phyloP scores from a whole-genome alignment of 2,113 vertebrate species.

The Melospiza georgiana region DNA sequence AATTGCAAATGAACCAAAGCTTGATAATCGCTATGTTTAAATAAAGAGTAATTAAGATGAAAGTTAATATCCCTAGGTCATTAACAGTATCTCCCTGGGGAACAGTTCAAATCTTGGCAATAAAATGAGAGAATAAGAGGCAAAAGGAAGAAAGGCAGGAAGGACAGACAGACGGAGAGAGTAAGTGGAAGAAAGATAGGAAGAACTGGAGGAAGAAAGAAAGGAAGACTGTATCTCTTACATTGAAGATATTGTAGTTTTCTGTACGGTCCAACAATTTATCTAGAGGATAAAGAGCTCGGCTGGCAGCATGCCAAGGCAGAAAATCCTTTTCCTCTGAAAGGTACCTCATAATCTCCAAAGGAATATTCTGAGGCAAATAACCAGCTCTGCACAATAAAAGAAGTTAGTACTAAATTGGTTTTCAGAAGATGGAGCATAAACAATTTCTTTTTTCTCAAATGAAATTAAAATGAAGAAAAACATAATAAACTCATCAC shows the following conservation, averaged over 20 bases:
- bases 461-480: constrained; percentile 54
- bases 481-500: constrained; percentile 20
- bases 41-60: constrained; percentile 27
- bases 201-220: neutral
- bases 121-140: neutral
- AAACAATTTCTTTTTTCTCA: neutral
- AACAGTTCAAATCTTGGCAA: constrained; percentile 10
- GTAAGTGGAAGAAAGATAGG: neutral
- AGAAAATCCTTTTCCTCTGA: constrained; percentile 94
- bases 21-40: constrained; percentile 36
- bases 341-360: constrained; percentile 94
- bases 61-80: constrained; percentile 11
- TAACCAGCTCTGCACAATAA: constrained; percentile 87
- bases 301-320: constrained; percentile 95
- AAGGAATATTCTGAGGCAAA: constrained; percentile 92
- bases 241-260: constrained; percentile 94
- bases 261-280: constrained; percentile 96
- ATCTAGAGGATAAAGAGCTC: constrained; percentile 93
- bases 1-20: constrained; percentile 34
- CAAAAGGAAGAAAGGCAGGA: neutral
- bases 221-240: constrained; percentile 61
- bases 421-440: constrained; percentile 44
- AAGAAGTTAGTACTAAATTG: constrained; percentile 62
- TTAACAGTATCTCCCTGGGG: constrained; percentile 14
- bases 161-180: too few species aligned